Conservation (phyloP, 53 echinoderm and acorn worm species). For the Holothuria scabra region DNA sequence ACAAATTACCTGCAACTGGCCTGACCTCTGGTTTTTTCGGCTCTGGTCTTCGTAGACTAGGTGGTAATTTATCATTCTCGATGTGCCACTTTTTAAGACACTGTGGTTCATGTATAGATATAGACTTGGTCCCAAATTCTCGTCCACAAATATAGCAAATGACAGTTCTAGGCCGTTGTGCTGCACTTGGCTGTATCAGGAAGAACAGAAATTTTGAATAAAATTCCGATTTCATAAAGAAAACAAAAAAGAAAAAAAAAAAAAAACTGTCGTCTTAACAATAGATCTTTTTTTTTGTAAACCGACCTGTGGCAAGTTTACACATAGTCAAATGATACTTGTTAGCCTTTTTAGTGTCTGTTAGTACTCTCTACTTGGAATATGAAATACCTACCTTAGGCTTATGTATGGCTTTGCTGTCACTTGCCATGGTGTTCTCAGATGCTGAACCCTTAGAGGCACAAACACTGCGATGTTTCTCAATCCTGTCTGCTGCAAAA, state of each 20-base stretch:
- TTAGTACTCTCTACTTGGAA: too few species aligned
- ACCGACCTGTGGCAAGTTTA: too few species aligned
- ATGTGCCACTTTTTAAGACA: conserved; percentile 97
- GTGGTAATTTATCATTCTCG: conserved; percentile 85
- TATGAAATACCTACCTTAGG: too few species aligned
- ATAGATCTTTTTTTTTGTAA: too few species aligned
- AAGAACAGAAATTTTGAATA: conserved; percentile 15
- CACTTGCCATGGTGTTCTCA: too few species aligned
- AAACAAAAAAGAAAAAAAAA: too few species aligned
- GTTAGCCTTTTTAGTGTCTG: too few species aligned
- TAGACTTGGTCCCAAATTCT: conserved; percentile 94
- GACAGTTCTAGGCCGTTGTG: conserved; percentile 80
- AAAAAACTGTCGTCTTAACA: too few species aligned
- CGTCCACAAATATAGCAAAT: conserved; percentile 94
- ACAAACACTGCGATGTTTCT: conserved; percentile 71
- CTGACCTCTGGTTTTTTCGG: conserved; percentile 87
- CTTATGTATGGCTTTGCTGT: too few species aligned
- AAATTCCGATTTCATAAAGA: too few species aligned
- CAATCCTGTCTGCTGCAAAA: conserved; percentile 81
- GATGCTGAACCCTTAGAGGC: conserved; percentile 29
- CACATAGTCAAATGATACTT: too few species aligned
- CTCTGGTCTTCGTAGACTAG: conserved; percentile 70
- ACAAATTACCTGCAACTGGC: conserved; percentile 53
- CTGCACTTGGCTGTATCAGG: conserved; percentile 51
- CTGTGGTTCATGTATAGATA: conserved; percentile 93